Evolutionary conservation across 1,140 invertebrate species (phyloP), one percentile per base, ranked within the genome.

Genomic region (Adoxophyes honmai): DNA sequence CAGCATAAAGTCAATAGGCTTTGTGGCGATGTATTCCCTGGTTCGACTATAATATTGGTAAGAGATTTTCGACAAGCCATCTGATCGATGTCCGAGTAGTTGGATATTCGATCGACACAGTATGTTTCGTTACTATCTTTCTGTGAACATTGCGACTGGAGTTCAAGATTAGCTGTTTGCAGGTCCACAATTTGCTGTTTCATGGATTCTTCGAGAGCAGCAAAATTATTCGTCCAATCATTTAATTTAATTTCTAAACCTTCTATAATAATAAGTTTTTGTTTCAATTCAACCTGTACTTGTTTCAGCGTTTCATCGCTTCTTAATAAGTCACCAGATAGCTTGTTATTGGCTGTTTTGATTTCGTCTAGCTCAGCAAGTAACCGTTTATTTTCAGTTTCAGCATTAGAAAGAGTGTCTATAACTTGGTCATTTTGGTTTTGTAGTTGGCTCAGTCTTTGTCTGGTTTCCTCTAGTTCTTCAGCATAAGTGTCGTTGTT

Each of bases 1-100:
- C 78, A 84, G 60, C 79, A 83, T 39, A 87, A 76, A 9, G 76
- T 83, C n/a, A 78, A 48, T 7, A 88, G 67, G 57, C 81, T 88
- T 16, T 70, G 75, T 14, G 82, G 81, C n/a, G 68, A 73, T 15
- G 66, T 66, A 42, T 16, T 58, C 37, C 38, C 60, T 21, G 35
- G 44, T n/a, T 18, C 35, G 9, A 52, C 53, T 13, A 37, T 13
- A 10, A 55, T 10, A 11, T 39, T 60, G 28, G n/a, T 42, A 4
- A 55, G 15, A 15, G 58, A 59, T 9, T 28, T 28, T 28, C 53
- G 34, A 15, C 70, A n/a, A 34, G 21, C 34, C 8, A 11, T 0
- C 9, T 52, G 34, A n/a, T 35, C 7, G 5, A 6, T 34, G 35
- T 55, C 51, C 28, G 53, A 16, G 35, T 52, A 35, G 7, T 15